phyloP scores from a whole-genome alignment of 1,140 invertebrate species.

The Onthophagus taurus region DNA sequence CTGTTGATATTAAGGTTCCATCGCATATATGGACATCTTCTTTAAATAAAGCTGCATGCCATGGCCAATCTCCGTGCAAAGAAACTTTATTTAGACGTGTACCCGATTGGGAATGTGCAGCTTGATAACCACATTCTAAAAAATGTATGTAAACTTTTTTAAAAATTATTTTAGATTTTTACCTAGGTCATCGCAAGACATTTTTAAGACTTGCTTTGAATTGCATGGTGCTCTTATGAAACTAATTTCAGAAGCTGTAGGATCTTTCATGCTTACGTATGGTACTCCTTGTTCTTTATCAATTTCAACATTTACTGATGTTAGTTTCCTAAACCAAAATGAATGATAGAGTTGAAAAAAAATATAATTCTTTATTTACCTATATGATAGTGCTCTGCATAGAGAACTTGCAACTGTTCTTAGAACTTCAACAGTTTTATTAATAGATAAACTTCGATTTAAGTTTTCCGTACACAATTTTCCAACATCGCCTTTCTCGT shows the following conservation, averaged over 20 bases:
- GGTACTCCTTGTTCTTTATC: slow-evolving; percentile 33
- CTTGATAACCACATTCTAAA: slow-evolving; percentile 68
- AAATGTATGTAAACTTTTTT: not conserved
- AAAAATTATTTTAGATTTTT: slow-evolving; percentile 13
- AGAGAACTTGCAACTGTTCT: slow-evolving; percentile 64
- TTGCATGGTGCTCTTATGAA: slow-evolving; percentile 67
- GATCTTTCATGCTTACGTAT: slow-evolving; percentile 72
- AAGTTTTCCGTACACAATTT: slow-evolving; percentile 72
- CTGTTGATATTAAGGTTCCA: slow-evolving; percentile 65
- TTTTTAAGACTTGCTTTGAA: slow-evolving; percentile 67
- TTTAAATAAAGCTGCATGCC: slow-evolving; percentile 75
- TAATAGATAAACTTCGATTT: slow-evolving; percentile 43
- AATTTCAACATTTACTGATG: slow-evolving; percentile 29
- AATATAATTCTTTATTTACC: slow-evolving; percentile 40
- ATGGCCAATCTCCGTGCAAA: slow-evolving; percentile 77
- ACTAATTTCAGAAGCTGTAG: slow-evolving; percentile 66
- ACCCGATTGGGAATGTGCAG: slow-evolving; percentile 44
- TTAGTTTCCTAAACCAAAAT: not conserved
- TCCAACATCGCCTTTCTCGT: slow-evolving; percentile 68
- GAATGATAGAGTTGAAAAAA: not conserved
- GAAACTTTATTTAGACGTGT: slow-evolving; percentile 57
- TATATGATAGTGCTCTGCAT: slow-evolving; percentile 63
- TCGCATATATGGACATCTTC: slow-evolving; percentile 81
- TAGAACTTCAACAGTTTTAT: slow-evolving; percentile 45
- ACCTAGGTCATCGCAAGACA: slow-evolving; percentile 69